Conservation (phyloP, 2,113 vertebrate genomes). For the Rhineura floridana region DNA sequence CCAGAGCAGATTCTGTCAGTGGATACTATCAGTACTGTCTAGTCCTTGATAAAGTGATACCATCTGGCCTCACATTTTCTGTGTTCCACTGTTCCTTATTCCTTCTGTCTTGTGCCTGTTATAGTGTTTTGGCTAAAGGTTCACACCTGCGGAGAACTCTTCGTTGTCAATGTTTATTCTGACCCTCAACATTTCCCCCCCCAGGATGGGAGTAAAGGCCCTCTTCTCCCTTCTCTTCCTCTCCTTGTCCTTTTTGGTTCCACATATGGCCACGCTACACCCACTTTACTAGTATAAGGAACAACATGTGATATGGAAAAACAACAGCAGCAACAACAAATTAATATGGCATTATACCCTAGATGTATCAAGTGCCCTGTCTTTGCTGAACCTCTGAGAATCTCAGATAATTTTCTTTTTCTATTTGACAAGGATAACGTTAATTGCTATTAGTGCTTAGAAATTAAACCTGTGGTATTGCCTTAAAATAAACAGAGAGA, state of each 20-base stretch:
- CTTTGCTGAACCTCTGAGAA: constrained; percentile 29
- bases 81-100: too few relatives aligned
- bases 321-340: not conserved
- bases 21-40: not conserved
- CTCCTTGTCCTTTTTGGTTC: not conserved
- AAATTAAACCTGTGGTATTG: constrained; percentile 43
- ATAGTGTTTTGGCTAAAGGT: not conserved
- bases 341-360: not conserved
- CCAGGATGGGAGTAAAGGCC: not conserved
- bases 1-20: not conserved
- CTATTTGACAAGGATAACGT: constrained; percentile 4
- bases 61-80: not conserved
- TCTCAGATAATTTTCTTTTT: constrained; percentile 19
- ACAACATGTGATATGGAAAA: not conserved
- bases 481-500: constrained; percentile 28
- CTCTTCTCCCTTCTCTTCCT: not conserved
- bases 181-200: not conserved
- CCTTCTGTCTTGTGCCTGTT: not conserved
- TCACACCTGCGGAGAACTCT: not conserved
- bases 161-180: not conserved
- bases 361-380: not conserved
- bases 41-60: not conserved
- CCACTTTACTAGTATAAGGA: not conserved
- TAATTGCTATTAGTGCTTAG: constrained; percentile 42
- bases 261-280: not conserved